Evolutionary conservation across 1,140 invertebrate genomes (phyloP), one percentile per base, ranked within the genome.

Genomic region (Delia radicum): DNA sequence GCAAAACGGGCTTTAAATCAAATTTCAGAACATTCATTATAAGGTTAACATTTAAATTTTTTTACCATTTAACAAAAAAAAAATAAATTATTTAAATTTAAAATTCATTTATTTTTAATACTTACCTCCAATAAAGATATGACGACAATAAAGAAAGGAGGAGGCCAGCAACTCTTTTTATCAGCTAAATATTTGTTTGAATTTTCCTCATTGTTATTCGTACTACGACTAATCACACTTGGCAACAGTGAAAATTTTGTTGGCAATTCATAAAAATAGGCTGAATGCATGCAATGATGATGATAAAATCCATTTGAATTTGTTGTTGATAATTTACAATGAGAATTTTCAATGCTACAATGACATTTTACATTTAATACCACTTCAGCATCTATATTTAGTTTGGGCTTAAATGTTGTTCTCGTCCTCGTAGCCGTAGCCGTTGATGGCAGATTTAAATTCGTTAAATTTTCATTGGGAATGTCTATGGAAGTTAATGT

Each of bases 41-140:
- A n/a, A n/a, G n/a, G n/a, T n/a, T n/a, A n/a, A n/a, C n/a, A n/a
- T n/a, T n/a, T n/a, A n/a, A n/a, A n/a, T n/a, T n/a, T n/a, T n/a
- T n/a, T n/a, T n/a, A n/a, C n/a, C n/a, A n/a, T n/a, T n/a, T n/a
- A n/a, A n/a, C n/a, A n/a, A n/a, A n/a, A n/a, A n/a, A n/a, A 42
- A 37, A 37, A 37, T 5, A 33, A 5, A 33, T 33, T 33, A 33
- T 31, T 18, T 18, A n/a, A 46, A 73, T 73, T 73, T 55, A 73
- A 73, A 73, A 3, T 3, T 48, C 55, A 74, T 74, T 74, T 27
- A 13, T 8, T 31, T n/a, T n/a, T n/a, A 2, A 48, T 55, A 89
- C 89, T 90, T 84, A 96, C 95, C 92, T 96, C 95, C 77, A 95
- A 89, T 67, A 96, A 87, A 37, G 94, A 96, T 82, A 96, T 92